These are phyloP conservation scores for Euschistus heros DNA, from an alignment of 1,140 invertebrate species.

Conservation along the genomic window DNA sequence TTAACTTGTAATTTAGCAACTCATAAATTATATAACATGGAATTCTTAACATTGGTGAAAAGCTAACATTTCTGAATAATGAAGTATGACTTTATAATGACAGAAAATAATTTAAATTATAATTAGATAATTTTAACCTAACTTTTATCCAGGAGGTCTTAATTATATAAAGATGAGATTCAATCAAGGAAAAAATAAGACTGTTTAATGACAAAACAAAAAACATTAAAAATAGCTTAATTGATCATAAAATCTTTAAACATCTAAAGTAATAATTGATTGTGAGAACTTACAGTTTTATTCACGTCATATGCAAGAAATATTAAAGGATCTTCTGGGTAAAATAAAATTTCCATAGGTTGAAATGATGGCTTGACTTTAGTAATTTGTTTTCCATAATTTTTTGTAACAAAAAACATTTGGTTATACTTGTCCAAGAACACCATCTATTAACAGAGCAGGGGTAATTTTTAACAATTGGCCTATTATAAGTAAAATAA, in stretches of 20 bases:
- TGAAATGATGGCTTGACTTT: conserved; percentile 52
- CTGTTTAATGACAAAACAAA: background rate
- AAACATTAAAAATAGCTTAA: background rate
- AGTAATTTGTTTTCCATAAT: conserved; percentile 57
- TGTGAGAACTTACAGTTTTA: conserved; percentile 47
- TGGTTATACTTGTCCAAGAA: conserved; percentile 71
- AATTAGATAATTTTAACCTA: no score
- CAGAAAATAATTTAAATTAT: no score
- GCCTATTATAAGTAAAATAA: background rate
- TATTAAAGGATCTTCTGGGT: conserved; percentile 50
- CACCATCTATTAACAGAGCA: conserved; percentile 50
- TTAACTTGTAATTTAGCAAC: no score
- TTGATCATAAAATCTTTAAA: background rate
- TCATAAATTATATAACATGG: no score
- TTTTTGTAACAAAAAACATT: conserved; percentile 60
- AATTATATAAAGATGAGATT: no score
- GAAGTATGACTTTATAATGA: no score
- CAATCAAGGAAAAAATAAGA: no score
- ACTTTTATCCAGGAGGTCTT: no score
- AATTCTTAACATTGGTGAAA: no score
- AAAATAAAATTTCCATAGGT: conserved; percentile 64
- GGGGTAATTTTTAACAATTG: background rate
- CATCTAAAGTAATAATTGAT: conserved; percentile 15
- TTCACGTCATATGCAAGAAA: conserved; percentile 55
- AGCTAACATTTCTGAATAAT: no score